Conservation (phyloP, 1,140 invertebrate species). For the Conopomorpha cramerella region DNA sequence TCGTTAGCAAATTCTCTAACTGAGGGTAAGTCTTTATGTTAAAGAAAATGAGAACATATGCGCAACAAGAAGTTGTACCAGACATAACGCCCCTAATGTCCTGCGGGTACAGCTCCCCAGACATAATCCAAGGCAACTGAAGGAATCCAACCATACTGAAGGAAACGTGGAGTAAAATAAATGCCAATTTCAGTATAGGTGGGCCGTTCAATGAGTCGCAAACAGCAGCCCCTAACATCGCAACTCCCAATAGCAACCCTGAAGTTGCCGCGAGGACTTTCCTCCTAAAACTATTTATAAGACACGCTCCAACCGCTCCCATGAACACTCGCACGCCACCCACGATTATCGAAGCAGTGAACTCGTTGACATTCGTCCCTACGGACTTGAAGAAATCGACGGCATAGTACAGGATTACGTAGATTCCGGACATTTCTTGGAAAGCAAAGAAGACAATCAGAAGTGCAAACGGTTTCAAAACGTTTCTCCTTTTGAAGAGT, state of each 20-base stretch:
- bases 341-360: slow-evolving; percentile 74
- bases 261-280: slow-evolving; percentile 70
- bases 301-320: slow-evolving; percentile 67
- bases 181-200: slow-evolving; percentile 64
- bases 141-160: slow-evolving; percentile 76
- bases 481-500: slow-evolving; percentile 36
- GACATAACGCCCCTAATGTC: slow-evolving; percentile 70
- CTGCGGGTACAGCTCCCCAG: slow-evolving; percentile 73
- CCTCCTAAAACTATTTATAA: slow-evolving; percentile 73
- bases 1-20: slow-evolving; percentile 59
- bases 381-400: slow-evolving; percentile 72
- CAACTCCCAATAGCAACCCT: slow-evolving; percentile 65
- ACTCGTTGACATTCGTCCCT: slow-evolving; percentile 69
- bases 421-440: slow-evolving; percentile 74
- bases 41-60: slow-evolving; percentile 70
- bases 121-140: slow-evolving; percentile 77
- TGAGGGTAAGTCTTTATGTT: slow-evolving; percentile 73
- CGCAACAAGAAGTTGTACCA: slow-evolving; percentile 72
- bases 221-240: slow-evolving; percentile 63
- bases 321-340: slow-evolving; percentile 71
- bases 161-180: slow-evolving; percentile 69
- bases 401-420: slow-evolving; percentile 78
- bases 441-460: slow-evolving; percentile 69
- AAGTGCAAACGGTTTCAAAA: slow-evolving; percentile 68
- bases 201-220: slow-evolving; percentile 56